Base-by-base conservation (phyloP, 1,140 invertebrate genomes). In the Bombus picipes region DNA sequence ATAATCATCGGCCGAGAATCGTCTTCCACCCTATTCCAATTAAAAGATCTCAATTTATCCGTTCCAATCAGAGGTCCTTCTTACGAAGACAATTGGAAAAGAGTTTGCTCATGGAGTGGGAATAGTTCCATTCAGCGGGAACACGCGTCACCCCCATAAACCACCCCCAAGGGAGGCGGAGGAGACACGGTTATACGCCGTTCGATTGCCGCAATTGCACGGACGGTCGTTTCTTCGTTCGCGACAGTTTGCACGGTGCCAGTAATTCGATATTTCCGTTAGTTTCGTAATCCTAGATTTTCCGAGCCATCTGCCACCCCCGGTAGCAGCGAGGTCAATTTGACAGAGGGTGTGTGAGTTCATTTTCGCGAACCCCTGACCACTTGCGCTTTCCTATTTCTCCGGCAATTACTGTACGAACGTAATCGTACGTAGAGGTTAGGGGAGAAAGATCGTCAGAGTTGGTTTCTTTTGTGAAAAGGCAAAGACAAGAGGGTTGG, bases 281-380 rank as follows among this genome's bases (percentile, higher is more conserved):
- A 92, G 80, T 91, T 90, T 84, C 72, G 83, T 91, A 92, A 92
- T 92, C 86, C 91, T 88, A 84, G 84, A 90, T 92, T 91, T 90
- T 91, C 91, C 91, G 75, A 75, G 80, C 90, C 91, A 92, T 92
- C 91, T 91, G 91, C 83, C 88, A 88, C 73, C 81, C 62, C 62
- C 59, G 43, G 3, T 12, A 28, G 1, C 59, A 62, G 59, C 3
- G 53, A 57, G 83, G 65, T 82, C 87, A 83, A 73, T 79, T 13
- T 75, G 57, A 83, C 74, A 41, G 82, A 10, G 88, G 70, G 32
- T 13, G 37, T 62, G 37, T 62, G 37, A 80, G 87, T 89, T 89
- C 80, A 89, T 89, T 89, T 73, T 76, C 87, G 74, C 82, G 32
- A 32, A 47, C 70, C 73, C 37, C 8, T 70, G 32, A 65, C 59